A percentile compares a stretch with the other conserved stretches of the same genome.
Conservation (phyloP, 2,888 invertebrate species). For the Leptopterna dolabrata region DNA sequence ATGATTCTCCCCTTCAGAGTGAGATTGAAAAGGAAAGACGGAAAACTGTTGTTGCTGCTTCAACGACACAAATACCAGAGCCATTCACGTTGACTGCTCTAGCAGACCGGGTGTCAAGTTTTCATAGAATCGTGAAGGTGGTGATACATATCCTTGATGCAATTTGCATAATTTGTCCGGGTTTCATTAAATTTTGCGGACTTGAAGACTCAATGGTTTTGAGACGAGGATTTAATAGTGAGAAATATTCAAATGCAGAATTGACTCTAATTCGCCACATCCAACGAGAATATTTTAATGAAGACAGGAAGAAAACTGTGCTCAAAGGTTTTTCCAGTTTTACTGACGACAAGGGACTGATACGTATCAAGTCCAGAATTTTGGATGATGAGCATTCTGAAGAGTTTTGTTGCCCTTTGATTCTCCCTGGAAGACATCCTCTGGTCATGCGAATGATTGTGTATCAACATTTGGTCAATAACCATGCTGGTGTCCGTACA, state of each 20-base stretch:
- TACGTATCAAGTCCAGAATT: constrained; percentile 25
- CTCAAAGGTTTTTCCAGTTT: neutral
- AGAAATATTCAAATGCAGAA: constrained; percentile 45
- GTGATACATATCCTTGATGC: neutral
- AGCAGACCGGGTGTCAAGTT: constrained; percentile 4
- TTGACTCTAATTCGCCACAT: neutral
- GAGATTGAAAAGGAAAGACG: constrained; percentile 6
- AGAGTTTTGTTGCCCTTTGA: constrained; percentile 27
- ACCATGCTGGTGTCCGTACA: constrained; percentile 24
- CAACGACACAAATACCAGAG: neutral
- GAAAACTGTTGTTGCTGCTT: neutral
- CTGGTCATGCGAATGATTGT: neutral
- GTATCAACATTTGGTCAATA: neutral
- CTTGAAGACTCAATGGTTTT: neutral
- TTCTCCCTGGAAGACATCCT: neutral
- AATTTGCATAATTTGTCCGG: neutral
- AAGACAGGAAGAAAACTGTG: neutral
- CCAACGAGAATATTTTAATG: constrained; percentile 32
- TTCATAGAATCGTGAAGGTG: constrained; percentile 11
- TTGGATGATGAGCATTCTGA: constrained; percentile 17
- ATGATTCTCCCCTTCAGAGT: neutral
- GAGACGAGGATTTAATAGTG: neutral
- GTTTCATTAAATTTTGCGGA: neutral
- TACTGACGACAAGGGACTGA: neutral
- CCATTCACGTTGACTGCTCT: neutral